Evolutionary conservation across 1,140 invertebrate species (phyloP).

Genomic region (Grapholita molesta): DNA sequence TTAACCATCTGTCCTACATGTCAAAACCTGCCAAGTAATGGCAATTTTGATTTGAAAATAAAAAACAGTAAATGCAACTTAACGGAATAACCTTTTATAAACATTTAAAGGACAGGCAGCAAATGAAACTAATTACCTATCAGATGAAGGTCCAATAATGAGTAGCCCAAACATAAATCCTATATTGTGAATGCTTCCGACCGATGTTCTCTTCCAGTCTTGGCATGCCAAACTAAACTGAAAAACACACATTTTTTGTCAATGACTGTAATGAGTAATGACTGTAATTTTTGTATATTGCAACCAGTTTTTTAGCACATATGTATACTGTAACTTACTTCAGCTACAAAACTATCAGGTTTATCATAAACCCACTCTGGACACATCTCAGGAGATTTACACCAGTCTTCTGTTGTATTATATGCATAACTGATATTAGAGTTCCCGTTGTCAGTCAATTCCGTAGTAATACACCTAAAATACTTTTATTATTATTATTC

Average conservation of each 20-base stretch:
- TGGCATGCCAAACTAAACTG: slow-evolving; percentile 4
- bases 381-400: background rate
- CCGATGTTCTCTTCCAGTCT: slow-evolving; percentile 13
- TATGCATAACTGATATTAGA: background rate
- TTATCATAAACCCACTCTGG: slow-evolving; percentile 1
- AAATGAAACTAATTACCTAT: no score
- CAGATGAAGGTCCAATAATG: background rate
- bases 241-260: background rate
- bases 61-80: no score
- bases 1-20: no score
- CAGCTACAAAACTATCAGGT: background rate
- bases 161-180: background rate
- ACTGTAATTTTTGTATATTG: background rate
- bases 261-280: background rate
- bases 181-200: background rate
- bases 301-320: background rate
- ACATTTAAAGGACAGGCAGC: no score
- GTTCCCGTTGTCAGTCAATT: background rate
- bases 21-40: no score
- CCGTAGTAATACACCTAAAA: background rate
- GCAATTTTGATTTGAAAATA: no score
- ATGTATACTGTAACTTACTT: background rate
- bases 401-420: background rate
- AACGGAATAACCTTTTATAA: no score
- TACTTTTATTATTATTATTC: background rate